These are phyloP conservation scores for Pristionchus maxplancki DNA, from an alignment of 2,888 invertebrate genomes.

Conservation along the genomic window DNA sequence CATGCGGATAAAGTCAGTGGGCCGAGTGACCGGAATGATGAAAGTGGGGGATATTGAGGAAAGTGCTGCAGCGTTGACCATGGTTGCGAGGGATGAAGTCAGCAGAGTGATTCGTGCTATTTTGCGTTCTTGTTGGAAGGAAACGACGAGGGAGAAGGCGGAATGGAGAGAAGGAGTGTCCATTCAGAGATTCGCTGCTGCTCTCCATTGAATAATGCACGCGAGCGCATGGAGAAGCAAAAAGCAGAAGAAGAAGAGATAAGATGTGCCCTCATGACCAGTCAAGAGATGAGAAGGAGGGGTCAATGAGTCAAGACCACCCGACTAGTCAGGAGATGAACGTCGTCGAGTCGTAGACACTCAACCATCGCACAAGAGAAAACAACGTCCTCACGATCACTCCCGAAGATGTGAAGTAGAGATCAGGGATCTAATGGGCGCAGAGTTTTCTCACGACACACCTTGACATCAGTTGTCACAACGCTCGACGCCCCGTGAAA, in stretches of 20 bases:
- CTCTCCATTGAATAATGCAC: slow-evolving; percentile 21
- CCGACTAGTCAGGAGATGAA: not conserved
- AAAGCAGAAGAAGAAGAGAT: not conserved
- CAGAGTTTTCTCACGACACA: no score
- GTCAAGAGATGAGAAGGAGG: not conserved
- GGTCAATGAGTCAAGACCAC: slow-evolving; percentile 1
- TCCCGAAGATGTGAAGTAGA: no score
- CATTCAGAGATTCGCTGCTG: not conserved
- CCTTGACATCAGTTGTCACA: no score
- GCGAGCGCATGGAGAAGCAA: slow-evolving; percentile 9
- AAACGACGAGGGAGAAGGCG: not conserved
- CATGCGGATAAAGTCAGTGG: not conserved
- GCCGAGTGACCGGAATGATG: not conserved
- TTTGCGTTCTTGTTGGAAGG: not conserved
- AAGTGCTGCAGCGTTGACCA: not conserved
- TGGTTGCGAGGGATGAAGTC: not conserved
- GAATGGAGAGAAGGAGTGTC: not conserved
- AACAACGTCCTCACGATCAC: no score
- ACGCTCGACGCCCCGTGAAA: no score
- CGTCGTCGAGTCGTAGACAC: no score
- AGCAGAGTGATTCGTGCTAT: not conserved
- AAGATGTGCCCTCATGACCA: slow-evolving; percentile 43
- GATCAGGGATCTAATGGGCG: no score
- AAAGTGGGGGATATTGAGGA: not conserved
- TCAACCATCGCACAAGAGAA: no score